These are phyloP conservation scores for Eupithecia insigniata DNA, from an alignment of 2,888 invertebrate species.

Conservation along the genomic window DNA sequence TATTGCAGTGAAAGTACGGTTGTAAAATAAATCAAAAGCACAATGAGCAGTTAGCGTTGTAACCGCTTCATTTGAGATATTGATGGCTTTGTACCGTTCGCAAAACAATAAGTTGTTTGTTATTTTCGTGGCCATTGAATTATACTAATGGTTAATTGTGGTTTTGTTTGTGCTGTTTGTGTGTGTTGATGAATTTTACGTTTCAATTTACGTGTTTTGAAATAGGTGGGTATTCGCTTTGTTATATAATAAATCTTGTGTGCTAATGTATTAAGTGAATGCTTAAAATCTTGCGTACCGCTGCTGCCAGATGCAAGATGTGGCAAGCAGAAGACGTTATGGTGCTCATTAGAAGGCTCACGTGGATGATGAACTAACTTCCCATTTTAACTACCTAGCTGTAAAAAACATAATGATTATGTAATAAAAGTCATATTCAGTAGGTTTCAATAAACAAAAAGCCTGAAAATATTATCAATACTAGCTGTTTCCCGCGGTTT, in stretches of 20 bases:
- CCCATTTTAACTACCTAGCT: neutral
- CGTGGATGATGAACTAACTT: neutral
- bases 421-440: neutral
- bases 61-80: constrained; percentile 73
- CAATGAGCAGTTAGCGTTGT: constrained; percentile 73
- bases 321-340: neutral
- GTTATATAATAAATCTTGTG: neutral
- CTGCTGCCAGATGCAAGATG: neutral
- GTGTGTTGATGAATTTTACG: constrained; percentile 16
- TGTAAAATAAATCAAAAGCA: constrained; percentile 75
- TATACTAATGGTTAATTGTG: constrained; percentile 37
- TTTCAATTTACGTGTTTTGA: neutral
- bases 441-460: neutral
- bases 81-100: constrained; percentile 58
- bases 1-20: constrained; percentile 68
- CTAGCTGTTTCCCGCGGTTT: too few species aligned
- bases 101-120: constrained; percentile 51
- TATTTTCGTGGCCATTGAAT: constrained; percentile 37
- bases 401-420: neutral
- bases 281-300: neutral
- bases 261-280: neutral
- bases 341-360: neutral
- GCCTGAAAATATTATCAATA: neutral
- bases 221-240: neutral
- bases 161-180: constrained; percentile 22